Evolutionary conservation across 2,113 vertebrate species (phyloP).

Genomic region (Malaclemys terrapin): DNA sequence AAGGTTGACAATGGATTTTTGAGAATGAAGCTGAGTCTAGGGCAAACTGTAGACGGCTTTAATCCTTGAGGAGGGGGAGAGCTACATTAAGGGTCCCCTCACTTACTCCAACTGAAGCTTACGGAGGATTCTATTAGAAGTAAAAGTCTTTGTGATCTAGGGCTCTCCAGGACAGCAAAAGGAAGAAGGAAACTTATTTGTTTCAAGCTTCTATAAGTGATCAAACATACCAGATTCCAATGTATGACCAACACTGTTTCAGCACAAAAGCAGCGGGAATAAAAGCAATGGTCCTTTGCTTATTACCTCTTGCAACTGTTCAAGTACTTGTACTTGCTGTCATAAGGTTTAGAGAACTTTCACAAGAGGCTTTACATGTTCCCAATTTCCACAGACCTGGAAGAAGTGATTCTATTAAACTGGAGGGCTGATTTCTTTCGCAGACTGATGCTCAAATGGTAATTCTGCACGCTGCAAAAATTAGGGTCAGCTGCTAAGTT

Average conservation of each 20-base stretch:
- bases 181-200: background rate
- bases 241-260: fast-evolving
- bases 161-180: background rate
- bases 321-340: background rate
- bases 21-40: slow-evolving; percentile 57
- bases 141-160: background rate
- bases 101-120: background rate
- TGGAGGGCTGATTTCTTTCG: background rate
- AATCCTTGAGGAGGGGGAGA: background rate
- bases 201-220: background rate
- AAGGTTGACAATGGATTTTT: background rate
- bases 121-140: background rate
- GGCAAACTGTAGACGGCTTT: slow-evolving; percentile 31
- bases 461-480: background rate
- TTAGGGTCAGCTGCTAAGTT: background rate
- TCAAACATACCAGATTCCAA: background rate
- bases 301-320: background rate
- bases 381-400: background rate
- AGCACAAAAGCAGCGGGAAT: background rate
- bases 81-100: background rate
- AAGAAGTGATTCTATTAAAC: background rate
- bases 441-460: background rate
- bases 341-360: background rate
- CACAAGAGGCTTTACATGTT: background rate
- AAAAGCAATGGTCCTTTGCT: background rate